These are phyloP conservation scores for Euborellia annulipes DNA, from an alignment of 1,140 invertebrate genomes.

Conservation along the genomic window DNA sequence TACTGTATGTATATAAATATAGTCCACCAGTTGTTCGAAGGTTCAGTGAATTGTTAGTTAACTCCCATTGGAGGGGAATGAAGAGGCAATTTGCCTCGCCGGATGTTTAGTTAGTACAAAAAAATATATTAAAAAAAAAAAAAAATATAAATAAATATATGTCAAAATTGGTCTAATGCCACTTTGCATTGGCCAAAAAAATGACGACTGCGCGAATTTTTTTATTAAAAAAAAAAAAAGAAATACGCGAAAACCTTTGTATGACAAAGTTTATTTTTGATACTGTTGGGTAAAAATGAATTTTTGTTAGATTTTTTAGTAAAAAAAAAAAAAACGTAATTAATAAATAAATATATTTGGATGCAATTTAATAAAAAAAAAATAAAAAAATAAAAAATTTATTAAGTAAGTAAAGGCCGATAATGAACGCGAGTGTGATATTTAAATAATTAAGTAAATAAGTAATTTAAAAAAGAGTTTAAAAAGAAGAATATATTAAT, in stretches of 20 bases:
- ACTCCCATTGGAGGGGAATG: constrained; percentile 1
- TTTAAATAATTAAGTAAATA: constrained; percentile 7
- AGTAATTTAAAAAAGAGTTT: constrained; percentile 11
- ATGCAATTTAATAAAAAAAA: constrained; percentile 11
- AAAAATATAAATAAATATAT: too few species aligned
- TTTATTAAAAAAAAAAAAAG: too few species aligned
- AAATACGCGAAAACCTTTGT: too few species aligned
- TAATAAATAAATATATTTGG: constrained; percentile 12
- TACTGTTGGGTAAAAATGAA: constrained; percentile 32
- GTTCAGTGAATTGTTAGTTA: constrained; percentile 2
- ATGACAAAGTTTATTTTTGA: constrained; percentile 34
- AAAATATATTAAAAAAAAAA: constrained; percentile 18
- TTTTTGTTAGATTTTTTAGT: constrained; percentile 26
- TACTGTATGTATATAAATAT: not conserved
- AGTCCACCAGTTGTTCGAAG: not conserved
- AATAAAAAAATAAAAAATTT: constrained; percentile 9
- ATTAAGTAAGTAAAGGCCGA: too few species aligned
- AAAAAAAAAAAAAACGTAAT: constrained; percentile 12
- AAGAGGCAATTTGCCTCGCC: constrained; percentile 2
- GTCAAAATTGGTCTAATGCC: too few species aligned
- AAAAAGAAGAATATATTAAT: constrained; percentile 22
- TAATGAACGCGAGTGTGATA: too few species aligned
- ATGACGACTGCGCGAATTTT: too few species aligned
- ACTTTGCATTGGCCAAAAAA: too few species aligned
- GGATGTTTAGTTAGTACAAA: constrained; percentile 27